phyloP scores from a whole-genome alignment of 2,797 vertebrate genomes.

The Crax fasciolata region DNA sequence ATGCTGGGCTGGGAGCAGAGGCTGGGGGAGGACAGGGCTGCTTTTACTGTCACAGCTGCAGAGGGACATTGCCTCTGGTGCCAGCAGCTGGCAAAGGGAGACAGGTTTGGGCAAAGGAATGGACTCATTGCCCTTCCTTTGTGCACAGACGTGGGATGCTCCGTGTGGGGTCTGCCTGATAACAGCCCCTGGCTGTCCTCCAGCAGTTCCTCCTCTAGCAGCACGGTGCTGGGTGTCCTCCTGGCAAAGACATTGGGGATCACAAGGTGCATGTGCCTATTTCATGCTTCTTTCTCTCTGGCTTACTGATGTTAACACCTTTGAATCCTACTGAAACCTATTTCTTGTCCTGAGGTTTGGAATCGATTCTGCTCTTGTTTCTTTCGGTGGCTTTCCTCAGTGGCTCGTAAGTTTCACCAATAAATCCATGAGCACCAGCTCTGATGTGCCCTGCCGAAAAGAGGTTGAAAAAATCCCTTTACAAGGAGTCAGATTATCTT shows the following conservation, averaged over 20 bases:
- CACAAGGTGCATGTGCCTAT: constrained; percentile 24
- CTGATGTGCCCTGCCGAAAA: neutral
- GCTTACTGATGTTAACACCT: constrained; percentile 36
- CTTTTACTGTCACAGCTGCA: accelerated
- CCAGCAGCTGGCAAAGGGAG: neutral
- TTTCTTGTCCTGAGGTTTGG: constrained; percentile 9
- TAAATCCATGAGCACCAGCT: constrained; percentile 30
- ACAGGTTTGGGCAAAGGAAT: neutral
- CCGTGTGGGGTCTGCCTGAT: accelerated
- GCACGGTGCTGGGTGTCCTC: neutral
- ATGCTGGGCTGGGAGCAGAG: neutral
- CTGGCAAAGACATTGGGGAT: constrained; percentile 10
- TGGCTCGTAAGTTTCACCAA: constrained; percentile 16
- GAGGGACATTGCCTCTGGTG: too few species aligned
- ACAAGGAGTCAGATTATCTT: neutral
- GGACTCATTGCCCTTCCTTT: neutral
- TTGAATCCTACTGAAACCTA: constrained; percentile 25
- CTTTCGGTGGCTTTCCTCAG: constrained; percentile 26
- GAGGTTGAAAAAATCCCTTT: neutral
- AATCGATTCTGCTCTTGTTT: constrained; percentile 14
- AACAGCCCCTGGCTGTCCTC: neutral
- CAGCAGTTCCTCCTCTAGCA: constrained; percentile 3
- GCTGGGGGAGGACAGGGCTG: neutral
- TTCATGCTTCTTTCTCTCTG: neutral
- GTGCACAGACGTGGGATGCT: accelerated